phyloP scores from a whole-genome alignment of 2,888 invertebrate genomes.

The Napeogenes sylphis region DNA sequence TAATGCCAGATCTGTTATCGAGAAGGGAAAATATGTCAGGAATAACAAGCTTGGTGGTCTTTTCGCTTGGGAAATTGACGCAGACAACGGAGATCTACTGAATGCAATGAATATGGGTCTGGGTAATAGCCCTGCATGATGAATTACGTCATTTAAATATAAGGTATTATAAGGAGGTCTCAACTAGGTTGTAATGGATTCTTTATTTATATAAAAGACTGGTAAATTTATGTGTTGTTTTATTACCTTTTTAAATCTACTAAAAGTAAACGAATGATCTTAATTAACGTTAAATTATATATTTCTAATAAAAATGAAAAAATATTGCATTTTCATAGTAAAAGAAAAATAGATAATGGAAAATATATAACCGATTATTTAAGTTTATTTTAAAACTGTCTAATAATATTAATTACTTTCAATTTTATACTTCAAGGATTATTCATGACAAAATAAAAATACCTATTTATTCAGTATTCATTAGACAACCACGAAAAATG shows the following conservation, averaged over 20 bases:
- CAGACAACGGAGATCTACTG: conserved; percentile 68
- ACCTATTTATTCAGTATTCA: too few species aligned
- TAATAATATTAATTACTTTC: too few species aligned
- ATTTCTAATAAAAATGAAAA: too few species aligned
- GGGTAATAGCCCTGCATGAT: conserved; percentile 53
- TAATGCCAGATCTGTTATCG: conserved; percentile 66
- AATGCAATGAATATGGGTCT: conserved; percentile 73
- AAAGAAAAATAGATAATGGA: too few species aligned
- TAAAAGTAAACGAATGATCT: background rate
- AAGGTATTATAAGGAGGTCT: conserved; percentile 43
- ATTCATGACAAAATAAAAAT: too few species aligned
- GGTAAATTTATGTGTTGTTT: conserved; percentile 26
- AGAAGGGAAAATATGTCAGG: conserved; percentile 70
- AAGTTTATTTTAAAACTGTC: too few species aligned
- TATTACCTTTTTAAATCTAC: conserved; percentile 9
- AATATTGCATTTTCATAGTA: too few species aligned
- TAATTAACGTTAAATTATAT: too few species aligned
- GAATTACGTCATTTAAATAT: conserved; percentile 7
- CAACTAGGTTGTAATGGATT: conserved; percentile 40
- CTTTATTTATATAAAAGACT: conserved; percentile 34
- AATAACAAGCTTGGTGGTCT: conserved; percentile 69
- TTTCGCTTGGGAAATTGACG: conserved; percentile 72
- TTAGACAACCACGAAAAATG: too few species aligned
- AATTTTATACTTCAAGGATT: too few species aligned
- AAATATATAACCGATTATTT: too few species aligned